Evolutionary conservation across 2,797 vertebrate genomes (phyloP).

Genomic region (Peromyscus melanophrys): DNA sequence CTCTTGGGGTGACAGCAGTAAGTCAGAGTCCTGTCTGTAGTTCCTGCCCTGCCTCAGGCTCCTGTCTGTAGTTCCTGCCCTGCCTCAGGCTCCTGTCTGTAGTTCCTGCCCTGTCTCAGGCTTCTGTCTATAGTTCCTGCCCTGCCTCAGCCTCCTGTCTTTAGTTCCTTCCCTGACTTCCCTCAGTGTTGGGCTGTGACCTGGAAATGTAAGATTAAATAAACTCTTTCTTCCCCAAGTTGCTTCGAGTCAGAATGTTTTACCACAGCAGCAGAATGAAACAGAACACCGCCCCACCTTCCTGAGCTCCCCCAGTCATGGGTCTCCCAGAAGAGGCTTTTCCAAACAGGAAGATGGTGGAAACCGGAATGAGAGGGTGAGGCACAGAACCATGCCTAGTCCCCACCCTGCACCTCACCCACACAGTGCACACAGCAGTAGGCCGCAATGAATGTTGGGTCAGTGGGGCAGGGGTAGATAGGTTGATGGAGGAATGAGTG

Average conservation of each 20-base stretch:
- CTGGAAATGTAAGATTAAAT: neutral
- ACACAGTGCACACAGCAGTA: too few relatives aligned
- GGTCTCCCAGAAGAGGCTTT: neutral
- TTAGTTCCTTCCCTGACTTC: neutral
- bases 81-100: neutral
- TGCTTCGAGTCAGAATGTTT: neutral
- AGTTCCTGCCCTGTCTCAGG: neutral
- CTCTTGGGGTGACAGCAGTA: conserved; percentile 84
- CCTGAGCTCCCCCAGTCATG: neutral
- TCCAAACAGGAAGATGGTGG: neutral
- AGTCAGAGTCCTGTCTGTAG: neutral
- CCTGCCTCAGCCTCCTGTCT: neutral
- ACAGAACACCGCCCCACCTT: neutral
- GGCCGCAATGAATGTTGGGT: too few relatives aligned
- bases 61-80: neutral
- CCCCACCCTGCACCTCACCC: too few relatives aligned
- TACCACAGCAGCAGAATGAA: neutral
- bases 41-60: neutral
- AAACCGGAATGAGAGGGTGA: neutral
- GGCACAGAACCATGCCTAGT: too few relatives aligned
- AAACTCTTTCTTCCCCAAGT: neutral
- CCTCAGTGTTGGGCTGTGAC: neutral
- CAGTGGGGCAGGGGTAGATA: too few relatives aligned
- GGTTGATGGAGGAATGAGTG: too few relatives aligned
- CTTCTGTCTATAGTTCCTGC: neutral